These are phyloP conservation scores for Mola mola DNA, from an alignment of 2,113 vertebrate genomes.

Conservation along the genomic window DNA sequence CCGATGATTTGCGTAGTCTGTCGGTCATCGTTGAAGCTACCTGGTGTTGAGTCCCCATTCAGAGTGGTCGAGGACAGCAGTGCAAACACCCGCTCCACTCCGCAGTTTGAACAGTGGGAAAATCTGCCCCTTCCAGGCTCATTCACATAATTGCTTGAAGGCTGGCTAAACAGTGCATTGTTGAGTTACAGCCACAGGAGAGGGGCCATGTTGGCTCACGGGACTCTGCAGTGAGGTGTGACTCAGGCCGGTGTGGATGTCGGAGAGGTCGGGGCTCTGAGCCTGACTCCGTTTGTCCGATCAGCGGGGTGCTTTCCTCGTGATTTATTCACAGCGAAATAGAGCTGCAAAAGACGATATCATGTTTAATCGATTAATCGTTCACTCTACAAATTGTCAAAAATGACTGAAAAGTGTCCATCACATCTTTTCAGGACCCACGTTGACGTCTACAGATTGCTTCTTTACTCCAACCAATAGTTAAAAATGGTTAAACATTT, in stretches of 20 bases:
- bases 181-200: constrained; percentile 65
- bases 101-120: constrained; percentile 65
- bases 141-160: constrained; percentile 69
- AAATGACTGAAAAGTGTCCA: too few species aligned
- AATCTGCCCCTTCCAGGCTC: constrained; percentile 29
- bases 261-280: constrained; percentile 55
- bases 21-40: constrained; percentile 13
- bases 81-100: constrained; percentile 65
- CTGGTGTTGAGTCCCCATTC: constrained; percentile 49
- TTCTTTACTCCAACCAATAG: too few species aligned
- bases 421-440: too few species aligned
- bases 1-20: constrained; percentile 29
- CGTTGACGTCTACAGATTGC: too few species aligned
- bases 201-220: constrained; percentile 46
- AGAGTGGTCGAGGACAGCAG: constrained; percentile 45
- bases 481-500: too few species aligned
- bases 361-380: too few species aligned
- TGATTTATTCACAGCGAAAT: too few species aligned
- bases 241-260: constrained; percentile 58
- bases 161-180: constrained; percentile 71
- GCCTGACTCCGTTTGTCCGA: constrained; percentile 44
- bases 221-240: constrained; percentile 69
- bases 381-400: too few species aligned
- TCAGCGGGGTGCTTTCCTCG: constrained; percentile 25
- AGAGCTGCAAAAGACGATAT: too few species aligned